Evolutionary conservation across 2,888 invertebrate genomes (phyloP).

Genomic region (Piscicola geometra): DNA sequence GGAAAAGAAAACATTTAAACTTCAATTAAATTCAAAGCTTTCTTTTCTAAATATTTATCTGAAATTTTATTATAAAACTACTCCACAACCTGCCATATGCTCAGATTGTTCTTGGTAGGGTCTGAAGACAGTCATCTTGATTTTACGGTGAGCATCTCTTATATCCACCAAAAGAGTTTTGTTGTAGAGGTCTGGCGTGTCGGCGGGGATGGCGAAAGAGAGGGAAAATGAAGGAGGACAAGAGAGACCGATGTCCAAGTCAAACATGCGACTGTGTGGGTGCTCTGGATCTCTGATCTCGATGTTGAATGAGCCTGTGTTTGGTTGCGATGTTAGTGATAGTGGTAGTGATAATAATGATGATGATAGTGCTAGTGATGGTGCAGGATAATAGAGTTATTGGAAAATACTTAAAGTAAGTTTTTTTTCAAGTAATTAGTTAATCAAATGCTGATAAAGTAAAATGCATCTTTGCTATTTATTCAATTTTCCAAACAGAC

Average conservation of each 20-base stretch:
- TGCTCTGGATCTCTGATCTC: conserved; percentile 49
- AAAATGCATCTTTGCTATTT: background rate
- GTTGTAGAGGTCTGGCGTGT: conserved; percentile 43
- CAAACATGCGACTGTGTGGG: conserved; percentile 46
- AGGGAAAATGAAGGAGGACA: conserved; percentile 49
- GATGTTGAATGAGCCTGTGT: conserved; percentile 50
- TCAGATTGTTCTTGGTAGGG: conserved; percentile 40
- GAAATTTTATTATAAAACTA: too few species aligned
- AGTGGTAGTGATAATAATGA: background rate
- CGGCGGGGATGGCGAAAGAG: conserved; percentile 48
- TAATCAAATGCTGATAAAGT: background rate
- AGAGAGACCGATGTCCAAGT: conserved; percentile 48
- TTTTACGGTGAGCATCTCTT: conserved; percentile 41
- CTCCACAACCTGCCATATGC: conserved; percentile 39
- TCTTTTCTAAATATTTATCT: too few species aligned
- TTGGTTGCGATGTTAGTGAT: too few species aligned
- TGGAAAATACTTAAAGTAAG: background rate
- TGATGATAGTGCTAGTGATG: background rate
- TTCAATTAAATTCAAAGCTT: background rate
- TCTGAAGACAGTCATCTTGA: conserved; percentile 43
- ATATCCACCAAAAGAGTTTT: conserved; percentile 42
- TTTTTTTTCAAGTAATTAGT: background rate
- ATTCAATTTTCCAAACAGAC: conserved; percentile 29
- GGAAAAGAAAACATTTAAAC: background rate
- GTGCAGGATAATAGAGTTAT: background rate